Percentiles rank a stretch among this genome's conserved stretches.
These are phyloP conservation scores for Sardina pilchardus DNA, from an alignment of 2,113 vertebrate genomes.

Conservation along the genomic window DNA sequence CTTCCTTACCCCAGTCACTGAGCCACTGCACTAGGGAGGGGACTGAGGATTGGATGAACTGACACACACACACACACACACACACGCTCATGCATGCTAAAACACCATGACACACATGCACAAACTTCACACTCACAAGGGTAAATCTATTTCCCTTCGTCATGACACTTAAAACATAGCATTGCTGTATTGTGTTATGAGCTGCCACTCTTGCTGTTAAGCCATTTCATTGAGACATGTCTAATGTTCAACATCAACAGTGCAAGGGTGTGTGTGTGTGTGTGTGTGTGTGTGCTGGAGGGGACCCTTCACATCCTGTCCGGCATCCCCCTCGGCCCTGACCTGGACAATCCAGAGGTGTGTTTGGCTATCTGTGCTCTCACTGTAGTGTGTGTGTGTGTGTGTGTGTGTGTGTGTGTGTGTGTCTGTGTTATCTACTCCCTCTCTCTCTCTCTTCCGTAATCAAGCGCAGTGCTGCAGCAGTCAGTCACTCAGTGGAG, in stretches of 20 bases:
- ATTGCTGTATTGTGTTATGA: neutral
- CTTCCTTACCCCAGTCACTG: neutral
- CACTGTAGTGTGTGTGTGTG: neutral
- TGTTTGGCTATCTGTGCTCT: neutral
- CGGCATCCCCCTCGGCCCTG: too few relatives aligned
- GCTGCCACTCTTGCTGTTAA: neutral
- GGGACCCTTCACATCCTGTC: too few relatives aligned
- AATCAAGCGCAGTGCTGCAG: constrained; percentile 31
- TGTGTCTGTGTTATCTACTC: neutral
- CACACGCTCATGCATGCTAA: neutral
- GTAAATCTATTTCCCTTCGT: neutral
- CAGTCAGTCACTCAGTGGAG: neutral
- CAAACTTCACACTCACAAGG: neutral
- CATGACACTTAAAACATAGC: neutral
- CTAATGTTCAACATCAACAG: neutral
- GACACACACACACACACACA: neutral
- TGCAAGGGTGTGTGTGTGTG: neutral
- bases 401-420: constrained; percentile 17
- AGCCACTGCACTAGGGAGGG: neutral
- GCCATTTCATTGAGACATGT: neutral
- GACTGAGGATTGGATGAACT: neutral
- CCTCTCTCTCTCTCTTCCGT: constrained; percentile 10
- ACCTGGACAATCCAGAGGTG: too few relatives aligned
- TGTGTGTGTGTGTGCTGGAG: neutral
- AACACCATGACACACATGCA: neutral